These are phyloP conservation scores for Calyptomena viridis DNA, from an alignment of 2,113 vertebrate species.

Conservation along the genomic window DNA sequence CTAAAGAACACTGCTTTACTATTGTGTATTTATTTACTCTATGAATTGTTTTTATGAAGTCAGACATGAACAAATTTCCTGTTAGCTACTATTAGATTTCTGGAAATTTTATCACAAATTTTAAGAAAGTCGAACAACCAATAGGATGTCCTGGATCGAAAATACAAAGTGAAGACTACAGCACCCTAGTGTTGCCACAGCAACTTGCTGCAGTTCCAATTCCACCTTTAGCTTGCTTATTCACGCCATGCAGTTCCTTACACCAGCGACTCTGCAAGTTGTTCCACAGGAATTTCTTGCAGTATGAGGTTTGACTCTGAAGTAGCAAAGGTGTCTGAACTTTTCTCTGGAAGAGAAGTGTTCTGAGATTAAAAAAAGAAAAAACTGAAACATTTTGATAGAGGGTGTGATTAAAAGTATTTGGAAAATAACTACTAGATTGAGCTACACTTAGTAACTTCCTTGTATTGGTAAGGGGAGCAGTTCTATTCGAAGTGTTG, in stretches of 20 bases:
- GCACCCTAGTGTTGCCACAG: neutral
- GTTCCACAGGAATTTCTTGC: slow-evolving; percentile 29
- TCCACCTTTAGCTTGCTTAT: neutral
- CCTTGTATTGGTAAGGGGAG: neutral
- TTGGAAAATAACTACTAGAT: neutral
- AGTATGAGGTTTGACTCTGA: neutral
- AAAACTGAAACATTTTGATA: neutral
- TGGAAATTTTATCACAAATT: neutral
- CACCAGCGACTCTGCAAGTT: neutral
- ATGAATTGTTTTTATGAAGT: neutral
- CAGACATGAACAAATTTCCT: too few species aligned
- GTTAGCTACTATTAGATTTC: neutral
- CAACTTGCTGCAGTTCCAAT: neutral
- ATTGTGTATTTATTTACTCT: neutral
- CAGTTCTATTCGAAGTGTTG: neutral
- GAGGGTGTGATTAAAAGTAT: neutral
- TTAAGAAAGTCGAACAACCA: neutral
- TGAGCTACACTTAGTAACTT: neutral
- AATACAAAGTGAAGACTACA: neutral
- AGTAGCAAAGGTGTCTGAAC: neutral
- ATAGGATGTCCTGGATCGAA: neutral
- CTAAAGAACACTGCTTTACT: neutral
- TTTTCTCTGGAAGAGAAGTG: neutral
- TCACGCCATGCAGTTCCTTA: neutral
- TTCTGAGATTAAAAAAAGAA: neutral